Percentiles rank a stretch among this genome's conserved stretches.
phyloP scores from a whole-genome alignment of 2,113 vertebrate genomes.

The Corythoichthys haematopterus region DNA sequence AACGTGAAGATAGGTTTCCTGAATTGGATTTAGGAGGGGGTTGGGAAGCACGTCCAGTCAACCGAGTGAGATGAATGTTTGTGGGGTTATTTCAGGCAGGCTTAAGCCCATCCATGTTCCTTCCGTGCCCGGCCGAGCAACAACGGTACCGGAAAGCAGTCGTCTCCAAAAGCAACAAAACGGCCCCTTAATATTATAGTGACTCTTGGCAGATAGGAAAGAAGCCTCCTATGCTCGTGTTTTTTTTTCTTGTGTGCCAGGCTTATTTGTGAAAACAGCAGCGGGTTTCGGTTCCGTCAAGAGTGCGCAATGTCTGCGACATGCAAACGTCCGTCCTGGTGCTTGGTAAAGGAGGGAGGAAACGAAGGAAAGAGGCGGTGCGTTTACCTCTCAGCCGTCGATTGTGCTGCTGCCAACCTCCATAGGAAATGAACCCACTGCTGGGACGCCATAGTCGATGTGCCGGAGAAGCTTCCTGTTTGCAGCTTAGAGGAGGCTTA shows the following conservation, averaged over 20 bases:
- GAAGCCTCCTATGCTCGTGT: background rate
- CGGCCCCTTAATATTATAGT: background rate
- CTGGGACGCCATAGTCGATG: slow-evolving; percentile 71
- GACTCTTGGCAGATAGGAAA: background rate
- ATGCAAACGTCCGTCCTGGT: background rate
- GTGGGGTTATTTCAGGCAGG: slow-evolving; percentile 33
- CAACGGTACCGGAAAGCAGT: background rate
- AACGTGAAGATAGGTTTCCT: slow-evolving; percentile 53
- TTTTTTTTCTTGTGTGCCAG: slow-evolving; percentile 10
- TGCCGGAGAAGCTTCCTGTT: slow-evolving; percentile 36
- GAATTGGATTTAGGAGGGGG: slow-evolving; percentile 52
- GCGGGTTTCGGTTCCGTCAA: background rate
- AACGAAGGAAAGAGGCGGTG: slow-evolving; percentile 18
- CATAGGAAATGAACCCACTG: slow-evolving; percentile 60
- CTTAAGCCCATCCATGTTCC: slow-evolving; percentile 46
- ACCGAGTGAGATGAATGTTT: slow-evolving; percentile 34
- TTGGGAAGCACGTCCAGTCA: slow-evolving; percentile 18
- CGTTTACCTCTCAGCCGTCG: slow-evolving; percentile 48
- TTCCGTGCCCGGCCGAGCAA: slow-evolving; percentile 10
- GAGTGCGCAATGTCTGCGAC: slow-evolving; percentile 18
- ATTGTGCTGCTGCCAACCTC: slow-evolving; percentile 37
- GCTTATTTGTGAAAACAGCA: slow-evolving; percentile 15
- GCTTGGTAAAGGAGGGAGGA: background rate
- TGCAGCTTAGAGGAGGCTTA: slow-evolving; percentile 28
- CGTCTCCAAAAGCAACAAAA: background rate